Evolutionary conservation across 2,113 vertebrate genomes (phyloP), one percentile per base, ranked within the genome.

Genomic region (Xyrauchen texanus): DNA sequence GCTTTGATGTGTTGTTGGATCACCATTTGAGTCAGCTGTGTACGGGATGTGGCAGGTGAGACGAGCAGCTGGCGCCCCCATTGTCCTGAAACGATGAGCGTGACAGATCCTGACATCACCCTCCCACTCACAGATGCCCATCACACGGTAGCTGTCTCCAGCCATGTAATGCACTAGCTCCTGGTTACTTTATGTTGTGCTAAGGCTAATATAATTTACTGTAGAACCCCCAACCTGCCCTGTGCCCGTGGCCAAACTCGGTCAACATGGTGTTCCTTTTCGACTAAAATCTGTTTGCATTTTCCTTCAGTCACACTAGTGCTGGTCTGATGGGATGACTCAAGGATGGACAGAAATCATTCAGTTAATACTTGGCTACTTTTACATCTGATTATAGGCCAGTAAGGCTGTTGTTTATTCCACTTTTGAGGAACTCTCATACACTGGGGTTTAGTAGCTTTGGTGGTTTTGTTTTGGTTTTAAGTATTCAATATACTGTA

Each of bases 341-440:
- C 13, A 44, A 75, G 65, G 68, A 64, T 83, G 80, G 76, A 79
- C 80, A 84, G 85, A 83, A 85, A 84, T 69, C 52, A 66, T 86
- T 88, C 85, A 87, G 88, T 85, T 89, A 91, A 87, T 88, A 83
- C 88, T 88, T 87, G 90, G 87, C 88, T 90, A 91, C 89, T 87
- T 91, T 92, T 93, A 92, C 92, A 91, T 92, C 86, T 86, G 86
- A 93, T 92, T 91, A 93, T 45, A 70, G 63, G 42, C 82, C 21
- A 34, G 21, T 34, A 1, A 3, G n/a, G n/a, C n/a, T 34, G 1
- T 34, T 83, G 85, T n/a, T 58, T 58, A 13, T n/a, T 53, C 51
- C 51, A 10, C 9, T 53, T 53, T 10, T n/a, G 55, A 58, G 55
- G 55, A 15, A n/a, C 53, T n/a, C 12, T 5, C 53, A 57, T 13